These are phyloP conservation scores for Nasua narica DNA, from an alignment of 2,797 vertebrate species.

Conservation along the genomic window DNA sequence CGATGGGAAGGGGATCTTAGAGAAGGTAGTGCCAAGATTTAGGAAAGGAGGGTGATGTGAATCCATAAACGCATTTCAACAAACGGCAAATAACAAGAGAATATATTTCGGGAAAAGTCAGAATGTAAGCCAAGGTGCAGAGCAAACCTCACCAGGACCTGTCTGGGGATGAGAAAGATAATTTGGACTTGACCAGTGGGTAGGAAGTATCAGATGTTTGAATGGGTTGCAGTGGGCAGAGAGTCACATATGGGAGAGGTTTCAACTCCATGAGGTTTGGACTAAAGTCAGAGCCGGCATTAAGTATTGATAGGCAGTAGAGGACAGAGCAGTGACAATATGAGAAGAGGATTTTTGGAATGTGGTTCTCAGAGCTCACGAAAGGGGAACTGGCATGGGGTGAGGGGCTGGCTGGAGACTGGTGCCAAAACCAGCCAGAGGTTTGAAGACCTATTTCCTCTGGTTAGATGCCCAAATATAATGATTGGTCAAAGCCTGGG, in stretches of 20 bases:
- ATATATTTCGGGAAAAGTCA: neutral
- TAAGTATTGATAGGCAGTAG: neutral
- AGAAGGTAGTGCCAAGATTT: neutral
- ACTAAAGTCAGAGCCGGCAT: neutral
- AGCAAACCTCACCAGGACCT: neutral
- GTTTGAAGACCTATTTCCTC: neutral
- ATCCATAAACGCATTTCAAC: neutral
- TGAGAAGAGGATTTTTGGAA: neutral
- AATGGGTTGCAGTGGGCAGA: neutral
- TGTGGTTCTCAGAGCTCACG: neutral
- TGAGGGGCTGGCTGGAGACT: neutral
- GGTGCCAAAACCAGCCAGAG: neutral
- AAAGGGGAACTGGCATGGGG: neutral
- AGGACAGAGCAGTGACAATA: neutral
- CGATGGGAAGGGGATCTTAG: neutral
- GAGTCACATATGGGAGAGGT: neutral
- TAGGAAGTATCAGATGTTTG: neutral
- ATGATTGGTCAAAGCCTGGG: neutral
- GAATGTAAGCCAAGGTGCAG: neutral
- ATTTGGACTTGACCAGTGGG: neutral
- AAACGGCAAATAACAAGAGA: neutral
- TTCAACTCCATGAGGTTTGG: neutral
- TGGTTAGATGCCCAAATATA: conserved; percentile 31
- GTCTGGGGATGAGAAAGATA: neutral
- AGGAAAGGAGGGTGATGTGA: neutral